Evolutionary conservation across 2,888 invertebrate genomes (phyloP).

Genomic region (Beris chalybata): DNA sequence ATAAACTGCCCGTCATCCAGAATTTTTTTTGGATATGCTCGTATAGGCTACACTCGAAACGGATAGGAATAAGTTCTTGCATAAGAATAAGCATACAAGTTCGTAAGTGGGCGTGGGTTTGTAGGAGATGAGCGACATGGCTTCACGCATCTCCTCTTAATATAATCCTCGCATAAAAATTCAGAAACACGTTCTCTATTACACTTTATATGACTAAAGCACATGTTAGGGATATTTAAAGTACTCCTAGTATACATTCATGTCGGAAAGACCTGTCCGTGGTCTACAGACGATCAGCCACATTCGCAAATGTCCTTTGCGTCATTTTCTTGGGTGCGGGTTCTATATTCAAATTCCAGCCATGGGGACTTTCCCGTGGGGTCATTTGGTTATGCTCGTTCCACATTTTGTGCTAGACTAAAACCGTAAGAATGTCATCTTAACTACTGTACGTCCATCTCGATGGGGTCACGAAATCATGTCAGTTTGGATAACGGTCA

Average conservation of each 20-base stretch:
- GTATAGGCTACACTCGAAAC: conserved; percentile 16
- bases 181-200: conserved; percentile 41
- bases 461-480: conserved; percentile 32
- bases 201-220: conserved; percentile 40
- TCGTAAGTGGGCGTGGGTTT: neutral
- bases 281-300: conserved; percentile 6
- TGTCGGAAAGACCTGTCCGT: conserved; percentile 18
- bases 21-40: conserved; percentile 1
- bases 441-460: conserved; percentile 34
- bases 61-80: conserved; percentile 26
- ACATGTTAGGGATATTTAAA: conserved; percentile 40
- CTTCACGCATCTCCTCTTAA: conserved; percentile 38
- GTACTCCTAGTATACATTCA: conserved; percentile 33
- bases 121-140: conserved; percentile 1
- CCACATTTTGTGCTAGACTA: neutral
- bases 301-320: neutral
- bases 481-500: conserved; percentile 38
- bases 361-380: conserved; percentile 25
- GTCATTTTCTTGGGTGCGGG: neutral
- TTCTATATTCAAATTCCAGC: conserved; percentile 37
- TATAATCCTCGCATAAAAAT: conserved; percentile 40
- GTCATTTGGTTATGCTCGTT: conserved; percentile 19
- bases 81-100: conserved; percentile 24
- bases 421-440: conserved; percentile 34
- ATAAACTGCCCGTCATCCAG: conserved; percentile 25